A percentile compares a stretch with the other conserved stretches of the same genome.
These are phyloP conservation scores for Falcunculus frontatus DNA, from an alignment of 2,113 vertebrate genomes.

Conservation along the genomic window DNA sequence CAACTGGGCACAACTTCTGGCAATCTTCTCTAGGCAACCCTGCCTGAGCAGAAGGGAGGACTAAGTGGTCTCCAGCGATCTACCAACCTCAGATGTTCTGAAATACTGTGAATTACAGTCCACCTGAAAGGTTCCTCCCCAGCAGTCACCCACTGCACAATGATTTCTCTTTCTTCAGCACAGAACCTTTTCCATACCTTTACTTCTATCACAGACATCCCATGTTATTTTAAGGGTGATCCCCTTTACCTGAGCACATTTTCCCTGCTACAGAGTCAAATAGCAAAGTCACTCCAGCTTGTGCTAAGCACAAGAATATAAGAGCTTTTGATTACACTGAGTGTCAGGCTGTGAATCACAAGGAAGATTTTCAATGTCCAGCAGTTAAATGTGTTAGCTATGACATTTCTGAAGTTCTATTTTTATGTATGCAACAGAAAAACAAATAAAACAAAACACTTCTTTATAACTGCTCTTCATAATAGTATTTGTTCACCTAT, in stretches of 20 bases:
- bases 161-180: not conserved
- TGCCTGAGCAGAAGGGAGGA: not conserved
- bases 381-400: conserved; percentile 64
- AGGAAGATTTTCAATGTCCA: conserved; percentile 71
- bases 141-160: not conserved
- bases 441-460: not conserved
- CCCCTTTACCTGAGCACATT: not conserved
- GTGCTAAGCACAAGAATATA: conserved; percentile 22
- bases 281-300: not conserved
- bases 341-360: conserved; percentile 76
- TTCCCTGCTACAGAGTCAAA: conserved; percentile 4
- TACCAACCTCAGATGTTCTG: not conserved
- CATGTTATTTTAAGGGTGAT: not conserved
- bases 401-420: conserved; percentile 72
- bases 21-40: not conserved
- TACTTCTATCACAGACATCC: not conserved
- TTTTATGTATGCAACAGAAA: conserved; percentile 58
- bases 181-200: not conserved
- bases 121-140: not conserved
- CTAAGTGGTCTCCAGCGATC: not conserved
- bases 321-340: conserved; percentile 75
- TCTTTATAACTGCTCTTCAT: conserved; percentile 56
- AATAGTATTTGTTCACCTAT: conserved; percentile 63
- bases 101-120: not conserved
- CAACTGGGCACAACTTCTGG: not conserved